Conservation (phyloP, 2,113 vertebrate species). For the Gnathonemus echidnorhynchus region DNA sequence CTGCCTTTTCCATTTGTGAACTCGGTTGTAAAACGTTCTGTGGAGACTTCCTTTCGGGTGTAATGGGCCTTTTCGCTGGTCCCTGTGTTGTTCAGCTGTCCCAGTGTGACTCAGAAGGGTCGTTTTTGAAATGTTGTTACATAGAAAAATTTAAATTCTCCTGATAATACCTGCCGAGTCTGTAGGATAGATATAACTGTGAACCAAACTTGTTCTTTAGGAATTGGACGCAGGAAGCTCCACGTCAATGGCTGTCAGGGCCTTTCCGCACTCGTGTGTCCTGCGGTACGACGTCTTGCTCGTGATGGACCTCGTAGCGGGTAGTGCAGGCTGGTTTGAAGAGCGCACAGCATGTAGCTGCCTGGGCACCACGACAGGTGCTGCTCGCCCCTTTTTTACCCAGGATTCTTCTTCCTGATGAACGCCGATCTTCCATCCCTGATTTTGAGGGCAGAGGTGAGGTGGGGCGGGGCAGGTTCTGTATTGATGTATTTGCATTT, state of each 20-base stretch:
- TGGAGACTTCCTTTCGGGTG: not conserved
- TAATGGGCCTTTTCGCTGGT: not conserved
- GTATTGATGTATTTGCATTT: not conserved
- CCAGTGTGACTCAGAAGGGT: not conserved
- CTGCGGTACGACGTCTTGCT: not conserved
- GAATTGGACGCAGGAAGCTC: not conserved
- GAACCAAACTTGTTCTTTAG: not conserved
- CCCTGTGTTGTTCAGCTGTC: not conserved
- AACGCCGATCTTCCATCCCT: not conserved
- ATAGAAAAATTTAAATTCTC: not conserved
- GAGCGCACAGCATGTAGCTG: not conserved
- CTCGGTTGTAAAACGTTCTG: not conserved
- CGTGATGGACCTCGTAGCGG: not conserved
- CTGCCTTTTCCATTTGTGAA: not conserved
- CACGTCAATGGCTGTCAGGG: not conserved
- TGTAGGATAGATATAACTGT: not conserved
- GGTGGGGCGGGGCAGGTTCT: not conserved
- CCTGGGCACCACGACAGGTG: not conserved
- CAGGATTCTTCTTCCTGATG: not conserved
- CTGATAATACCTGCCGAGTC: not conserved
- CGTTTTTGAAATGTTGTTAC: not conserved
- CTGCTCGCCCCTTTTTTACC: not conserved
- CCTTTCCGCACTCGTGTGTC: not conserved
- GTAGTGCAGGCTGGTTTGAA: not conserved
- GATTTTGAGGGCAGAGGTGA: not conserved